A percentile compares a stretch with the other conserved stretches of the same genome.
phyloP scores from a whole-genome alignment of 2,113 vertebrate species.

The Octodon degus region DNA sequence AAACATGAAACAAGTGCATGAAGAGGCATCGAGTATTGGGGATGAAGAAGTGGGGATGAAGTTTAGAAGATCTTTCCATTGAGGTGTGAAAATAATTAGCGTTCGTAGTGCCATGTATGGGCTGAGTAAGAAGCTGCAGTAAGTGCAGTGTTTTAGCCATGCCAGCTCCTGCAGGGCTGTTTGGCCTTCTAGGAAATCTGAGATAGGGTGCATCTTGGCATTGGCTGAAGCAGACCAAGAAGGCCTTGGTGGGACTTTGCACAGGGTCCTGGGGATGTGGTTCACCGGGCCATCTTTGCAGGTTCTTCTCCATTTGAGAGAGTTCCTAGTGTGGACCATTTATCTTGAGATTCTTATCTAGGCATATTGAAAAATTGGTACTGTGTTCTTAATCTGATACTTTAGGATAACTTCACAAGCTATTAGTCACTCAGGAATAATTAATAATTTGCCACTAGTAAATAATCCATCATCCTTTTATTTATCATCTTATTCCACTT shows the following conservation, averaged over 20 bases:
- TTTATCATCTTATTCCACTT: background rate
- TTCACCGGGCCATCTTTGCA: background rate
- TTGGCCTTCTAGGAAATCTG: background rate
- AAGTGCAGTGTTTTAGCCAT: background rate
- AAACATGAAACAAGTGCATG: background rate
- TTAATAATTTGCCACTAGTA: slow-evolving; percentile 41
- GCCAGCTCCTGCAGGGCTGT: background rate
- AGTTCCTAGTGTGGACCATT: background rate
- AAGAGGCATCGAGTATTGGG: background rate
- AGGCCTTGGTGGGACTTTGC: background rate
- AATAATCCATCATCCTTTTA: background rate
- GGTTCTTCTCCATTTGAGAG: background rate
- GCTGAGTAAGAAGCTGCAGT: background rate
- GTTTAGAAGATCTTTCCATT: background rate
- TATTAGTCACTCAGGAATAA: background rate
- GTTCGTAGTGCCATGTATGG: background rate
- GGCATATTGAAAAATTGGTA: background rate
- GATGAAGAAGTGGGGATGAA: background rate
- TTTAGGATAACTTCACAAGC: slow-evolving; percentile 33
- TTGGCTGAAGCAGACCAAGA: background rate
- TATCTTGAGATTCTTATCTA: background rate
- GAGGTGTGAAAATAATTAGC: background rate
- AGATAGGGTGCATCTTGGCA: background rate
- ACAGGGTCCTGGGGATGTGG: background rate
- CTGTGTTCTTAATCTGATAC: background rate